Conservation (phyloP, 2,888 invertebrate genomes). For the Drosophila rubida region DNA sequence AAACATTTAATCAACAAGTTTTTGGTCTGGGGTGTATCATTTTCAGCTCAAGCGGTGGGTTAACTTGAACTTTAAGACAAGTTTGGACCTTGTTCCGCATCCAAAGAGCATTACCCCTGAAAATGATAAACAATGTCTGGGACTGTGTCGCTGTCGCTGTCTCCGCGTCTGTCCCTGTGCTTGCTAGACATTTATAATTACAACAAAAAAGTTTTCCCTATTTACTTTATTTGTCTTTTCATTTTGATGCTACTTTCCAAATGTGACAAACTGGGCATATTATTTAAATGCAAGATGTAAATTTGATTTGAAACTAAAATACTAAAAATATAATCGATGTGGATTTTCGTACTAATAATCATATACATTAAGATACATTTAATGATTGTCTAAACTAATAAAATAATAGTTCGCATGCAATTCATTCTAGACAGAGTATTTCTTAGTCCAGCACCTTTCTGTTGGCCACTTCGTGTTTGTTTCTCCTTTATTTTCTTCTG, state of each 20-base stretch:
- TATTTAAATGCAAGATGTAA: no score
- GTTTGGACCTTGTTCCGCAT: conserved; percentile 24
- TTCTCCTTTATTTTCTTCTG: conserved; percentile 13
- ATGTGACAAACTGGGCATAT: neutral
- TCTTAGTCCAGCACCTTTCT: neutral
- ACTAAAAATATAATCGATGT: no score
- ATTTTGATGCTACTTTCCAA: conserved; percentile 6
- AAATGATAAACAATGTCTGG: conserved; percentile 64
- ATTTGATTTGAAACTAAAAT: no score
- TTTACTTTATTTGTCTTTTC: conserved; percentile 33
- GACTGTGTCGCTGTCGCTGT: conserved; percentile 33
- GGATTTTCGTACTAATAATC: no score
- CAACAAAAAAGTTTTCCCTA: conserved; percentile 53
- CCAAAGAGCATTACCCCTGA: conserved; percentile 43
- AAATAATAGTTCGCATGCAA: neutral
- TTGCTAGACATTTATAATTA: conserved; percentile 74
- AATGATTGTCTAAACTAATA: no score
- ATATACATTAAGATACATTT: no score
- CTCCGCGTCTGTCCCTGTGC: conserved; percentile 32
- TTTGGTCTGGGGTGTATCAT: conserved; percentile 12
- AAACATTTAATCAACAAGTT: conserved; percentile 29
- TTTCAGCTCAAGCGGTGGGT: conserved; percentile 12
- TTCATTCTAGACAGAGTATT: neutral
- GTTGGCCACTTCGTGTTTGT: neutral
- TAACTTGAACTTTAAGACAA: conserved; percentile 41